phyloP scores from a whole-genome alignment of 2,797 vertebrate species.

The Lophotriccus pileatus region DNA sequence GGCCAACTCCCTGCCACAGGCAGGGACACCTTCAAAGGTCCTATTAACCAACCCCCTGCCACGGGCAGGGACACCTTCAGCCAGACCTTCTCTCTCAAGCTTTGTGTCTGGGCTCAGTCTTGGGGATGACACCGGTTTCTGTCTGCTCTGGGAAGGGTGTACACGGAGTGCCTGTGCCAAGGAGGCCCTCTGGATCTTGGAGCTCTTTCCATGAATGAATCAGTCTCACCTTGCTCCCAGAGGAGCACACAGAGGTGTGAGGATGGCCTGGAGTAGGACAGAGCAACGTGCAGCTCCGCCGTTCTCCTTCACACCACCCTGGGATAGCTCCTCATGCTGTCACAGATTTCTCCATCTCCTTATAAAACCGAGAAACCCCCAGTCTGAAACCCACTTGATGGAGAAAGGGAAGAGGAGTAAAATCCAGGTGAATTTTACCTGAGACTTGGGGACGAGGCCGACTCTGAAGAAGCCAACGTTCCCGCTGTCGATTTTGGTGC shows the following conservation, averaged over 20 bases:
- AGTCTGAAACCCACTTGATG: background rate
- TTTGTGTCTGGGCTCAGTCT: fast-evolving
- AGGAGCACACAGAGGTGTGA: background rate
- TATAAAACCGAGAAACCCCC: background rate
- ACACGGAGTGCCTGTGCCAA: background rate
- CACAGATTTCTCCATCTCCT: background rate
- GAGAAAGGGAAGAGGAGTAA: background rate
- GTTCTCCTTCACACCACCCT: background rate
- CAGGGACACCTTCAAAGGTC: background rate
- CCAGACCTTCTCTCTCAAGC: background rate
- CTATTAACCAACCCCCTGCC: background rate
- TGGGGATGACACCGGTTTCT: background rate
- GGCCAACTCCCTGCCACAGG: background rate
- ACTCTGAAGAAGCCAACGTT: slow-evolving; percentile 88
- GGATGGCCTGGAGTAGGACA: background rate
- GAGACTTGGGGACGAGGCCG: slow-evolving; percentile 86
- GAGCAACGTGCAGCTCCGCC: fast-evolving
- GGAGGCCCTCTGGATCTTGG: background rate
- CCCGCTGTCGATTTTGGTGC: slow-evolving; percentile 86
- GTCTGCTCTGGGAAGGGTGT: background rate
- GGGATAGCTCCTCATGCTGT: fast-evolving
- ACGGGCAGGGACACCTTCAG: background rate
- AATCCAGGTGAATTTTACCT: slow-evolving; percentile 72
- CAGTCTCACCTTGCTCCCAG: background rate
- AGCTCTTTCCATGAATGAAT: background rate